Evolutionary conservation across 2,888 invertebrate species (phyloP).

Genomic region (Ischnus inquisitorius): DNA sequence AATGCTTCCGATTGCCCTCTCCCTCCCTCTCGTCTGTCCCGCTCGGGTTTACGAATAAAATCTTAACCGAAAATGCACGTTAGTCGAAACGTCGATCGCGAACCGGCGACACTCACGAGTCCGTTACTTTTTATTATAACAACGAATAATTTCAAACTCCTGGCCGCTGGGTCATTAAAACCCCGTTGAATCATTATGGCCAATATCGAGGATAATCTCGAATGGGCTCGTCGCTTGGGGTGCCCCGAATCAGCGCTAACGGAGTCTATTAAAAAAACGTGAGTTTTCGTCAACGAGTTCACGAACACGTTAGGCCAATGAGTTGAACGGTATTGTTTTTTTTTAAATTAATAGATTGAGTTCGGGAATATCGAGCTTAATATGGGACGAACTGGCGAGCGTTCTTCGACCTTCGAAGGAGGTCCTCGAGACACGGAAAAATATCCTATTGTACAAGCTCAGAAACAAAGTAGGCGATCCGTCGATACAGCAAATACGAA

Average conservation of each 20-base stretch:
- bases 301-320: no score
- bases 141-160: no score
- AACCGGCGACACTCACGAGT: no score
- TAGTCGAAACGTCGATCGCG: no score
- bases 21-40: no score
- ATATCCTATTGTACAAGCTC: constrained; percentile 61
- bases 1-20: no score
- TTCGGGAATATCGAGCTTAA: constrained; percentile 56
- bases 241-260: constrained; percentile 49
- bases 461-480: constrained; percentile 48
- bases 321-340: not conserved
- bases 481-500: constrained; percentile 30
- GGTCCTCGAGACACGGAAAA: constrained; percentile 54
- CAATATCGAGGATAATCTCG: constrained; percentile 56
- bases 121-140: no score
- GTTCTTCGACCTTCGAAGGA: constrained; percentile 49
- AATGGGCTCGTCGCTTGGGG: constrained; percentile 58
- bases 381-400: constrained; percentile 62
- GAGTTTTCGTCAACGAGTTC: constrained; percentile 17
- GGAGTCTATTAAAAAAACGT: constrained; percentile 57
- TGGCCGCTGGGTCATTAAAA: no score
- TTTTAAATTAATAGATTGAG: constrained; percentile 39
- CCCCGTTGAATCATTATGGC: constrained; percentile 24
- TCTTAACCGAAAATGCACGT: no score
- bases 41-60: no score